Evolutionary conservation across 1,140 invertebrate species (phyloP).

Genomic region (Stenopsyche tienmushanensis): DNA sequence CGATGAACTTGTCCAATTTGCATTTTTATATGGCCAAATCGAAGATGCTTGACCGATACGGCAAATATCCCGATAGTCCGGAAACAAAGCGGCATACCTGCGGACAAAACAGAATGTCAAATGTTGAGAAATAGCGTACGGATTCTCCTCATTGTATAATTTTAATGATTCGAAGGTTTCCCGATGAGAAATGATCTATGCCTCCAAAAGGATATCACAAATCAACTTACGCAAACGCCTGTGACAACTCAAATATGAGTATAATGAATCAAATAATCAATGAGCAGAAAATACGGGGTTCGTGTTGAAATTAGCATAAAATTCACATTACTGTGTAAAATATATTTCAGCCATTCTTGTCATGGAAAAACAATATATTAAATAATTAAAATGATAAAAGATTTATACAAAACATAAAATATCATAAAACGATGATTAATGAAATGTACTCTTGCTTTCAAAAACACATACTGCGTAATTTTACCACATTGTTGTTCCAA

Average conservation of each 20-base stretch:
- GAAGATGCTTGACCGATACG: background rate
- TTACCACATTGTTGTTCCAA: too few relatives aligned
- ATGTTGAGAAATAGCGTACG: background rate
- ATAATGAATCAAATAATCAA: background rate
- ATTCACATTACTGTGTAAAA: too few relatives aligned
- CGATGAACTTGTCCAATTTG: background rate
- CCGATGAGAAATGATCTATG: background rate
- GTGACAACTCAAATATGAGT: background rate
- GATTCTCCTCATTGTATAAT: background rate
- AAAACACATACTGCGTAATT: too few relatives aligned
- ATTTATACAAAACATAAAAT: too few relatives aligned
- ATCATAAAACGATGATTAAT: too few relatives aligned
- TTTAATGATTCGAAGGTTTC: background rate
- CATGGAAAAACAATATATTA: too few relatives aligned
- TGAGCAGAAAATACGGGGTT: too few relatives aligned
- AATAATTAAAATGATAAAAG: too few relatives aligned
- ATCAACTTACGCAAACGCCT: background rate
- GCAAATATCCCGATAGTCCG: background rate
- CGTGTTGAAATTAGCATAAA: too few relatives aligned
- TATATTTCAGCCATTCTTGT: too few relatives aligned
- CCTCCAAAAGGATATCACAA: background rate
- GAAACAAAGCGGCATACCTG: background rate
- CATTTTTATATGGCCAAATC: background rate
- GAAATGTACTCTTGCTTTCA: too few relatives aligned
- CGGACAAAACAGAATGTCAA: background rate